These are phyloP conservation scores for Formicarius rufipectus DNA, from an alignment of 2,113 vertebrate genomes.

Conservation along the genomic window DNA sequence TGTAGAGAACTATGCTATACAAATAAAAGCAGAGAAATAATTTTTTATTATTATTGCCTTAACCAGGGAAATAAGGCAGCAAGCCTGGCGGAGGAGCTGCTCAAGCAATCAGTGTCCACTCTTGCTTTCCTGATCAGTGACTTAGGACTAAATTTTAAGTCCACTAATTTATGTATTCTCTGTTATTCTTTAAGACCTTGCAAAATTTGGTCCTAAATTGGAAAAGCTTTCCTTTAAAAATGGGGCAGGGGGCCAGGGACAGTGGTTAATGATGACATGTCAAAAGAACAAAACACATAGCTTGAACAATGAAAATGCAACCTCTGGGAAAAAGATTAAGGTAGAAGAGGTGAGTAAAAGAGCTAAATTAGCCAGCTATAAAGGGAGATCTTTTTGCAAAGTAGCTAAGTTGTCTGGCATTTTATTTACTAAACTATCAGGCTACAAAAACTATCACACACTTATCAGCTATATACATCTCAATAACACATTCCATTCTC, in stretches of 20 bases:
- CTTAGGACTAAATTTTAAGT: neutral
- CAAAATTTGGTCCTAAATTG: neutral
- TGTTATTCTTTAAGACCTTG: neutral
- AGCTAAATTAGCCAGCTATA: neutral
- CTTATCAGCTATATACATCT: neutral
- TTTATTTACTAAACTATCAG: neutral
- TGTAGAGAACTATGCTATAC: neutral
- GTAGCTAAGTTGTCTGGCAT: neutral
- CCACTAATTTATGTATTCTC: neutral
- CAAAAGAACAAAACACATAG: neutral
- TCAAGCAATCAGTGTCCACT: neutral
- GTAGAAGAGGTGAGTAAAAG: neutral
- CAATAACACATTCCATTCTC: neutral
- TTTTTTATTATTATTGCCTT: neutral
- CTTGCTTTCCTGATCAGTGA: neutral
- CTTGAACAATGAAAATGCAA: neutral
- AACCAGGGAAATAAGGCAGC: neutral
- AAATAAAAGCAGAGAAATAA: neutral
- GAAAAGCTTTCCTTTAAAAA: neutral
- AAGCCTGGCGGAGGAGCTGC: neutral
- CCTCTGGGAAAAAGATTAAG: neutral
- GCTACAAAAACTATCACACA: neutral
- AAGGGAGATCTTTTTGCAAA: neutral
- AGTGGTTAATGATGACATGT: neutral
- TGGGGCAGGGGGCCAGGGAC: fast-evolving